Evolutionary conservation across 2,888 invertebrate genomes (phyloP).

Genomic region (Torymus tubicola): DNA sequence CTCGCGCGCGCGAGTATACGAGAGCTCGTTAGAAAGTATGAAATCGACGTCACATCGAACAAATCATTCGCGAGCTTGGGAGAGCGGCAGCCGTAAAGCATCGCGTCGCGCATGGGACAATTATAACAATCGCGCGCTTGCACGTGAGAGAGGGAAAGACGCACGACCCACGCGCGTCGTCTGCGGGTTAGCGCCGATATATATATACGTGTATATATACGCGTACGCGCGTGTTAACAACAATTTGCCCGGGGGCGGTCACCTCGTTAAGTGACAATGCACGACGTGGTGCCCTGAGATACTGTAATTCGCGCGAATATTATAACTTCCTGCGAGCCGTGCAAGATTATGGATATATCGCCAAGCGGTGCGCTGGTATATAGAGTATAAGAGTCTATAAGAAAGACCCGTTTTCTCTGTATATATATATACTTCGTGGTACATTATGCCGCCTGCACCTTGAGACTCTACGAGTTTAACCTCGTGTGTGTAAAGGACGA

Average conservation of each 20-base stretch:
- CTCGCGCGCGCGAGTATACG: not conserved
- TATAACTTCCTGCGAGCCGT: conserved; percentile 57
- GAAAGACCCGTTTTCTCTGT: too few species aligned
- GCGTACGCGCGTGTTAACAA: conserved; percentile 24
- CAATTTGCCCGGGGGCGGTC: conserved; percentile 64
- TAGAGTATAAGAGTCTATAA: too few species aligned
- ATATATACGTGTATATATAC: not conserved
- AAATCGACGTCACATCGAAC: conserved; percentile 63
- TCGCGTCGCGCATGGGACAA: conserved; percentile 58
- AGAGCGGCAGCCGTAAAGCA: conserved; percentile 69
- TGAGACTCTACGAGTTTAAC: too few species aligned
- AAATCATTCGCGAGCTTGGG: conserved; percentile 64
- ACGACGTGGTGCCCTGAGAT: conserved; percentile 70
- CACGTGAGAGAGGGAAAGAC: not conserved
- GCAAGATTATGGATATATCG: conserved; percentile 45
- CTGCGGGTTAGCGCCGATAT: conserved; percentile 47
- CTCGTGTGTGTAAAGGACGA: not conserved
- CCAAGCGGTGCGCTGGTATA: too few species aligned
- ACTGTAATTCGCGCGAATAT: conserved; percentile 61
- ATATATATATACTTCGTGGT: too few species aligned
- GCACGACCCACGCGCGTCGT: conserved; percentile 9
- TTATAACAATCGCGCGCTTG: conserved; percentile 53
- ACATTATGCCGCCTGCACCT: too few species aligned
- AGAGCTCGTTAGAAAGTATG: conserved; percentile 67
- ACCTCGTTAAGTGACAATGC: conserved; percentile 75